Conservation (phyloP, 1,140 invertebrate species). For the Arion vulgaris region DNA sequence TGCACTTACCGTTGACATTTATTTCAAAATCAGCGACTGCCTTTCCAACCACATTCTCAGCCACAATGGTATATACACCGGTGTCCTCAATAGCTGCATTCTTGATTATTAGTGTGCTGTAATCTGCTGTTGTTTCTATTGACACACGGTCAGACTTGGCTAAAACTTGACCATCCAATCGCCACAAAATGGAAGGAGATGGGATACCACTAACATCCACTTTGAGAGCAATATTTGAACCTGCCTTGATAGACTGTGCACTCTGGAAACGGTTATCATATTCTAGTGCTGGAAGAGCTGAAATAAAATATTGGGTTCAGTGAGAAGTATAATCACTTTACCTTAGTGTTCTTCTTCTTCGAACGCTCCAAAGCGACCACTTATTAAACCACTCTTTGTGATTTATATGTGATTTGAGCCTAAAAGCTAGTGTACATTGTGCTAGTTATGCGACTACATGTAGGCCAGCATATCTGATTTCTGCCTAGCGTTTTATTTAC, state of each 20-base stretch:
- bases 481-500: too few relatives aligned
- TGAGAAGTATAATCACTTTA: not conserved
- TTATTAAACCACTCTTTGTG: too few relatives aligned
- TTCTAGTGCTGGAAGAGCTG: constrained; percentile 68
- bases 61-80: constrained; percentile 67
- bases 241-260: constrained; percentile 66
- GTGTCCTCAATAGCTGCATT: constrained; percentile 63
- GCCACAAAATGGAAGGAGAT: constrained; percentile 91
- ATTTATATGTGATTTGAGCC: too few relatives aligned
- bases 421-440: too few relatives aligned
- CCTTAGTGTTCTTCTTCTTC: too few relatives aligned
- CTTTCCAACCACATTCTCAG: constrained; percentile 69
- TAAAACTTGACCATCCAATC: constrained; percentile 80
- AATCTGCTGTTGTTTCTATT: constrained; percentile 63
- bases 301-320: constrained; percentile 31
- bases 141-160: constrained; percentile 59
- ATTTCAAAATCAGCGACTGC: constrained; percentile 68
- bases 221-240: constrained; percentile 60
- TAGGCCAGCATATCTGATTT: too few relatives aligned
- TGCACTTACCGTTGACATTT: constrained; percentile 77
- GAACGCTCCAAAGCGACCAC: too few relatives aligned
- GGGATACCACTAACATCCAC: constrained; percentile 88
- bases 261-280: constrained; percentile 68
- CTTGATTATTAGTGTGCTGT: constrained; percentile 65
- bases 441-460: too few relatives aligned